A percentile compares a stretch with the other conserved stretches of the same genome.
Conservation (phyloP, 1,140 invertebrate species). For the Listronotus bonariensis region DNA sequence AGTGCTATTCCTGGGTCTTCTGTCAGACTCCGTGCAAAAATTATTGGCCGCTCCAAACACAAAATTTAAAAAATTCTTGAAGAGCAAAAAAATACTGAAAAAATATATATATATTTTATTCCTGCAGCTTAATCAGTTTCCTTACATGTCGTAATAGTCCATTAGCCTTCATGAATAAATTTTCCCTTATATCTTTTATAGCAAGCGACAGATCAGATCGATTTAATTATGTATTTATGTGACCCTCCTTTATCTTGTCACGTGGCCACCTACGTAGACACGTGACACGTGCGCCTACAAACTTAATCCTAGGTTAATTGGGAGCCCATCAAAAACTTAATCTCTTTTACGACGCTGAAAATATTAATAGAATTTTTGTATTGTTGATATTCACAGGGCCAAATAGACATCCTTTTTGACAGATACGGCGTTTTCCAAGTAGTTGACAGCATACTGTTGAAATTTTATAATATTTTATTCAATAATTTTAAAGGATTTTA, state of each 20-base stretch:
- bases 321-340: conserved; percentile 16
- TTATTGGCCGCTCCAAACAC: no score
- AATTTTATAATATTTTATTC: no score
- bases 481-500: no score
- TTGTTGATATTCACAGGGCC: no score
- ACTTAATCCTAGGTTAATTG: conserved; percentile 39
- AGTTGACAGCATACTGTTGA: no score
- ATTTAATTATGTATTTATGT: conserved; percentile 38
- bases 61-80: no score
- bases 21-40: no score
- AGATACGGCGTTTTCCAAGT: no score
- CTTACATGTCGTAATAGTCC: background rate
- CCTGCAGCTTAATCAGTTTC: background rate
- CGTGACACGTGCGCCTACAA: conserved; percentile 23
- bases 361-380: background rate
- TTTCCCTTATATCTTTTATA: conserved; percentile 2
- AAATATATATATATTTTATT: conserved; percentile 2
- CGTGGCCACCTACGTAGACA: conserved; percentile 38
- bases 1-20: no score
- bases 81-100: no score
- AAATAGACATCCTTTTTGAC: no score
- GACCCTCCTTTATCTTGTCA: conserved; percentile 32
- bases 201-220: conserved; percentile 29
- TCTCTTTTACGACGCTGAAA: background rate
- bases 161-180: conserved; percentile 4